These are phyloP conservation scores for Chelonus formosanus DNA, from an alignment of 2,888 invertebrate genomes.

Conservation along the genomic window DNA sequence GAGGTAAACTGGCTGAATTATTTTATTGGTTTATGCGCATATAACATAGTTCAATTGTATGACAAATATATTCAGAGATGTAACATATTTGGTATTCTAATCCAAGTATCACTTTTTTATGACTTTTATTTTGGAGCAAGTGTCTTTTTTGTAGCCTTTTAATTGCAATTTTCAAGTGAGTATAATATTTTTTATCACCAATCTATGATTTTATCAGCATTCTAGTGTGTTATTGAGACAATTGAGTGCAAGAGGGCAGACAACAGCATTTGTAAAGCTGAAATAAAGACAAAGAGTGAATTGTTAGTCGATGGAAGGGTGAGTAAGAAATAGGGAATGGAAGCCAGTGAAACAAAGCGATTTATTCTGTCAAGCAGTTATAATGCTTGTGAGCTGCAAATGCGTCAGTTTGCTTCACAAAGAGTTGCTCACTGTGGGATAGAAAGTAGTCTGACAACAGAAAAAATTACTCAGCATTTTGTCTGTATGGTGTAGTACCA, in stretches of 20 bases:
- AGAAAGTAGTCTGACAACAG: background rate
- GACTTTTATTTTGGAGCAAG: too few species aligned
- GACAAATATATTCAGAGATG: too few species aligned
- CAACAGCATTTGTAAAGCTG: background rate
- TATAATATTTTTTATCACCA: too few species aligned
- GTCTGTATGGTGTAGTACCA: background rate
- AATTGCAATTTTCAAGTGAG: too few species aligned
- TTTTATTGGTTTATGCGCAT: too few species aligned
- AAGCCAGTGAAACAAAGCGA: constrained; percentile 20
- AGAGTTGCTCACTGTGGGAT: constrained; percentile 5
- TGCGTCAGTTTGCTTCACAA: constrained; percentile 23
- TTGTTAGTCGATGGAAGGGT: constrained; percentile 3
- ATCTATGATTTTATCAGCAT: background rate
- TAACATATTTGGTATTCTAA: too few species aligned
- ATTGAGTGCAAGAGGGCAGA: constrained; percentile 5
- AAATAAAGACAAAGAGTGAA: background rate
- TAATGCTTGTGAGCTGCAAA: constrained; percentile 14
- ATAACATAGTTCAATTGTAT: too few species aligned
- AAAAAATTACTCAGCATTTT: constrained; percentile 3
- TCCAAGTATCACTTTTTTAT: too few species aligned
- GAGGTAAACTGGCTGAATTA: too few species aligned
- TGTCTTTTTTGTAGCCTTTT: too few species aligned
- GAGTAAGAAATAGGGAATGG: constrained; percentile 20
- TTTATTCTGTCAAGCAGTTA: constrained; percentile 15
- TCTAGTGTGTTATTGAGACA: constrained; percentile 1